These are phyloP conservation scores for Scytalopus superciliaris DNA, from an alignment of 2,113 vertebrate species.

Conservation along the genomic window DNA sequence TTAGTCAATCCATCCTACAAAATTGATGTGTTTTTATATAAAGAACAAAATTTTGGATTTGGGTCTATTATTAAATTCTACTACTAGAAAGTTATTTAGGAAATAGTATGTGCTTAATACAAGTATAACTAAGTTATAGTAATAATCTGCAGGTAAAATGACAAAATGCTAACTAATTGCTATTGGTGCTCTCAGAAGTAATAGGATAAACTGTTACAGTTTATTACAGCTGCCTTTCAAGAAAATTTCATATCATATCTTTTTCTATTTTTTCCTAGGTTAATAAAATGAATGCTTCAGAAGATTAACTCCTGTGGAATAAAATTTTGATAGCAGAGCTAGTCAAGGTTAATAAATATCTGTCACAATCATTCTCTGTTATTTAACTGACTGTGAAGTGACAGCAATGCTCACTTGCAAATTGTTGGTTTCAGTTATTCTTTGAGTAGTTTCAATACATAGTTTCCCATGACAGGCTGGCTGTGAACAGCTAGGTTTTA, in stretches of 20 bases:
- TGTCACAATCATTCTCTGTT: not conserved
- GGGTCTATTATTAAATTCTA: not conserved
- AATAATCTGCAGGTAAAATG: not conserved
- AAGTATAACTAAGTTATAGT: not conserved
- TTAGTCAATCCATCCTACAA: not conserved
- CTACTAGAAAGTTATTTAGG: not conserved
- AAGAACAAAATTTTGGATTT: not conserved
- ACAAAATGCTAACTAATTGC: not conserved
- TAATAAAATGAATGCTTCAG: not conserved
- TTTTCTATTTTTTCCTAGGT: not conserved
- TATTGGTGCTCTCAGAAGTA: not conserved
- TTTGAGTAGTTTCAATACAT: not conserved
- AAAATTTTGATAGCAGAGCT: not conserved
- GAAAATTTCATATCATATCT: not conserved
- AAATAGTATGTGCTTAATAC: not conserved
- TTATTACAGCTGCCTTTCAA: not conserved
- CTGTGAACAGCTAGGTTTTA: not conserved
- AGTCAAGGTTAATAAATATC: not conserved
- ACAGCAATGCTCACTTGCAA: not conserved
- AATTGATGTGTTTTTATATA: not conserved
- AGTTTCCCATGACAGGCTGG: not conserved
- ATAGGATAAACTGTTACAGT: not conserved
- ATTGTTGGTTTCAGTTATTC: not conserved
- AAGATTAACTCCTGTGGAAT: not conserved
- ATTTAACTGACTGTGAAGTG: not conserved